Evolutionary conservation across 1,140 invertebrate genomes (phyloP), one percentile per base, ranked within the genome.

Genomic region (Campoletis sonorensis): DNA sequence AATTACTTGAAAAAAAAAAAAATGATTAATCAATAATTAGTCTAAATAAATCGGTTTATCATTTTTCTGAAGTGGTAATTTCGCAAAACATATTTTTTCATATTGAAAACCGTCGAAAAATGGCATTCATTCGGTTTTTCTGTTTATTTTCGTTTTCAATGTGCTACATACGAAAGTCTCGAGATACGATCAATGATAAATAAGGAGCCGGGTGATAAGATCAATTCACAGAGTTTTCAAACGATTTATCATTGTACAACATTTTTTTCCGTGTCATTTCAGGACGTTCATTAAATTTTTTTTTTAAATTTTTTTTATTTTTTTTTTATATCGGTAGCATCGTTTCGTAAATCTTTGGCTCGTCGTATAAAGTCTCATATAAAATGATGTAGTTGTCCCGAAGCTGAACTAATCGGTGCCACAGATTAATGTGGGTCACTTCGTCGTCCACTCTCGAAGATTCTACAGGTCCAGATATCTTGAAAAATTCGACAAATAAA

Each of bases 331-430:
- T 72, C 45, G 81, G 72, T 83, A 79, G 79, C 58, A 76, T 75
- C 51, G 81, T 80, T 21, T 87, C 84, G 61, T 82, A 80, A 23
- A 88, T 87, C 82, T 85, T 89, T 3, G 86, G 80, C 49, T 88
- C 86, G 72, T 85, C 81, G 33, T 86, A 84, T 40, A 90, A 80
- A 21, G 83, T 87, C 23, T 89, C 87, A 80, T 90, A 90, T 1
- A 90, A 84, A n/a, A 88, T 89, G 16, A 90, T 86, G 54, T 90
- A 90, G 73, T 90, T 89, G 81, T 90, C 88, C 11, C 89, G 87
- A 0, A 90, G 86, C 73, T 90, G 87, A 23, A 89, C 85, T 67
- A 89, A 81, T 4, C 87, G 85, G 51, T 89, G 86, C 89, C 89
- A 90, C 8, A 90, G 71, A 82, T 89, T 88, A 0, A 86, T 64